Conservation (phyloP, 35 echinoderm and acorn worm species). For the Stichopus chloronotus region DNA sequence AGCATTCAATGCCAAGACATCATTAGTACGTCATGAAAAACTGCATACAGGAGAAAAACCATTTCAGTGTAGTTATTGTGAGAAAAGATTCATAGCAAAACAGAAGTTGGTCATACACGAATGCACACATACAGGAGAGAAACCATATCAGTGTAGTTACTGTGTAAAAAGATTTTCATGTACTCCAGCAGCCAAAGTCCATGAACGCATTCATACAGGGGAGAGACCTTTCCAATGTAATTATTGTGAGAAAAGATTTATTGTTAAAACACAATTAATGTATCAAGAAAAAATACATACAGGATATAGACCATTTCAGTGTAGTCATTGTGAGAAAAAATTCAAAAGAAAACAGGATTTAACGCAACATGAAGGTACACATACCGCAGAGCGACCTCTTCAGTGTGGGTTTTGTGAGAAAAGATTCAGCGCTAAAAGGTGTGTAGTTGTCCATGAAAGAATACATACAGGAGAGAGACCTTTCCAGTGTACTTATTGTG, state of each 20-base stretch:
- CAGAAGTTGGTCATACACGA: not conserved
- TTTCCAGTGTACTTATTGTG: no score
- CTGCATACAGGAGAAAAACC: not conserved
- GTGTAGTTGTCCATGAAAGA: no score
- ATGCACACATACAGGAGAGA: not conserved
- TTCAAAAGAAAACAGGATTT: no score
- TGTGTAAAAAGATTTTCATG: not conserved
- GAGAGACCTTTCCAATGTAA: not conserved
- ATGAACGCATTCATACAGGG: not conserved
- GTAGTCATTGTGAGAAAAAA: no score
- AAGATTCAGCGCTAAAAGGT: no score
- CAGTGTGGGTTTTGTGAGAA: no score
- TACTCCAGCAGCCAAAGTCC: not conserved
- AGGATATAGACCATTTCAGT: no score
- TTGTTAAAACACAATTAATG: not conserved
- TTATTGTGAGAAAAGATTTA: not conserved
- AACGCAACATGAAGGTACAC: no score
- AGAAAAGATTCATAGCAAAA: not conserved
- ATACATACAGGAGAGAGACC: no score
- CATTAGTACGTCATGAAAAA: not conserved
- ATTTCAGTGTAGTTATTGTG: not conserved
- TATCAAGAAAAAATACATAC: not conserved
- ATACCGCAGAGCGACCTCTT: no score
- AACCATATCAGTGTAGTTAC: not conserved
- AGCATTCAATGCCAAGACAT: not conserved